Conservation (phyloP, 2,113 vertebrate species). For the Holacanthus passer region DNA sequence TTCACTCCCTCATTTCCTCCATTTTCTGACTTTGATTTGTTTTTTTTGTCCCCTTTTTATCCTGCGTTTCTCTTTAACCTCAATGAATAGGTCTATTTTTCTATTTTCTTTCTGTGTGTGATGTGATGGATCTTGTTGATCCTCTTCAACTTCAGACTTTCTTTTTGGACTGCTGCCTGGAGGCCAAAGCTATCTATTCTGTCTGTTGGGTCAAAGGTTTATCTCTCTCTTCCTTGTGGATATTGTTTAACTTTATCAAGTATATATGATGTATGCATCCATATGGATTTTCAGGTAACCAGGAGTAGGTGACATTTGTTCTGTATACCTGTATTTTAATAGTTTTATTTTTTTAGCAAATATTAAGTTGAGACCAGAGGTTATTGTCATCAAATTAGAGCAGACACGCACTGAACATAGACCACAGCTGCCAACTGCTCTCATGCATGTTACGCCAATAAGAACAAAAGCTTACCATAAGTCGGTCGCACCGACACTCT, state of each 20-base stretch:
- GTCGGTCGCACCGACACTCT: background rate
- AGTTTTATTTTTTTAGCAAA: conserved; percentile 71
- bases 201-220: conserved; percentile 21
- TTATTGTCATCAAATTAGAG: conserved; percentile 42
- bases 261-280: conserved; percentile 49
- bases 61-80: conserved; percentile 28
- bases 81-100: conserved; percentile 60
- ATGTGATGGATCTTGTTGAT: conserved; percentile 21
- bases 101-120: conserved; percentile 50
- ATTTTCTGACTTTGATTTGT: background rate
- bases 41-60: background rate
- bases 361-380: conserved; percentile 39
- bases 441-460: conserved; percentile 71
- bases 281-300: conserved; percentile 51
- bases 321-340: conserved; percentile 58
- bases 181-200: conserved; percentile 42
- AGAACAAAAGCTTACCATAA: conserved; percentile 60
- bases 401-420: conserved; percentile 39
- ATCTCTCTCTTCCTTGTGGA: conserved; percentile 25
- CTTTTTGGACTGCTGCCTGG: conserved; percentile 37
- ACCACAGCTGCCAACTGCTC: conserved; percentile 52
- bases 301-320: conserved; percentile 38
- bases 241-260: conserved; percentile 51
- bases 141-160: conserved; percentile 1
- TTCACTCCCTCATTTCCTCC: background rate